These are phyloP conservation scores for Anorthoa munda DNA, from an alignment of 2,888 invertebrate species.

Conservation along the genomic window DNA sequence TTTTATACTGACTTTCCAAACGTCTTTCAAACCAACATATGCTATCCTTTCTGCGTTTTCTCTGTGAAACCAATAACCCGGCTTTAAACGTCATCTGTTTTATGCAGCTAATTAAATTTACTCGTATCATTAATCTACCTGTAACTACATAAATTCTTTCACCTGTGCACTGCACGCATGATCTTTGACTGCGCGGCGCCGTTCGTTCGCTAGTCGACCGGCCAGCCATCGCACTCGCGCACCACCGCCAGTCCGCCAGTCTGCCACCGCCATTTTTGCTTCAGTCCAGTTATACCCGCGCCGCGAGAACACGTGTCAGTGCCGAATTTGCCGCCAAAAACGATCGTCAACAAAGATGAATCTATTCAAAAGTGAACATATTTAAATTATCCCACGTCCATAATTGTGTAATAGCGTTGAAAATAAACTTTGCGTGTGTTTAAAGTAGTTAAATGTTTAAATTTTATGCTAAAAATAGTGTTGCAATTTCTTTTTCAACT, in stretches of 20 bases:
- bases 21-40: neutral
- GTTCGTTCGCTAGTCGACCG: conserved; percentile 66
- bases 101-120: conserved; percentile 33
- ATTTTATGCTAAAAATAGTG: conserved; percentile 68
- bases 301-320: conserved; percentile 70
- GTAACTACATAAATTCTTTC: conserved; percentile 47
- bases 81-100: conserved; percentile 21
- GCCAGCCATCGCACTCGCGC: conserved; percentile 42
- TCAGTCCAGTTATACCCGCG: conserved; percentile 84
- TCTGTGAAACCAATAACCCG: neutral
- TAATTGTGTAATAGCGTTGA: conserved; percentile 62
- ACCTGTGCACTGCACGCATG: conserved; percentile 77
- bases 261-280: conserved; percentile 79
- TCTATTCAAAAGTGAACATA: conserved; percentile 69
- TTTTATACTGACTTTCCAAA: neutral
- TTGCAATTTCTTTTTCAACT: conserved; percentile 69
- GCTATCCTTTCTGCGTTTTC: conserved; percentile 7
- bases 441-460: conserved; percentile 45
- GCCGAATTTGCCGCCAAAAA: conserved; percentile 66
- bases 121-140: conserved; percentile 47
- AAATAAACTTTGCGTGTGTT: conserved; percentile 58
- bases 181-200: conserved; percentile 79
- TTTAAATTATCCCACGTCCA: conserved; percentile 64
- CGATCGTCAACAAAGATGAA: conserved; percentile 79
- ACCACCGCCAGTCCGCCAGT: conserved; percentile 29